phyloP scores from a whole-genome alignment of 2,797 vertebrate genomes.

The Orestias chungarensis region DNA sequence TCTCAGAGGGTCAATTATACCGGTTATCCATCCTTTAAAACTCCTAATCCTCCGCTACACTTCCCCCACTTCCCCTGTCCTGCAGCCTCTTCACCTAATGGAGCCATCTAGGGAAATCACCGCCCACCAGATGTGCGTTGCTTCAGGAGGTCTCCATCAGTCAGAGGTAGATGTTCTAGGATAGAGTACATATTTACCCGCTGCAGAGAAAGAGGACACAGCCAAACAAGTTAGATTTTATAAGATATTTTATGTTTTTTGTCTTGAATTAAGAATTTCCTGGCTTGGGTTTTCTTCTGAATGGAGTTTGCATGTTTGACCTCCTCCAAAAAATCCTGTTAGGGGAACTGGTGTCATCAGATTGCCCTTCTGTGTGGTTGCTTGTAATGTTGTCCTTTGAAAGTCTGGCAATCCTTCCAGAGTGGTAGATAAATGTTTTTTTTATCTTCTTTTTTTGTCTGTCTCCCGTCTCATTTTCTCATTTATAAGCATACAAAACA shows the following conservation, averaged over 20 bases:
- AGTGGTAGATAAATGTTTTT: too few relatives aligned
- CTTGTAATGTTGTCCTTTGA: too few relatives aligned
- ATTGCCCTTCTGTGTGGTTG: too few relatives aligned
- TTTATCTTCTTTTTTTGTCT: neutral
- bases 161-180: slow-evolving; percentile 38
- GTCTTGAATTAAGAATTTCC: neutral
- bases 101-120: slow-evolving; percentile 63
- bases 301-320: too few relatives aligned
- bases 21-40: slow-evolving; percentile 31
- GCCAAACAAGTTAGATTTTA: neutral
- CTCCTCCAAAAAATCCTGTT: too few relatives aligned
- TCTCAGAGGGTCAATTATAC: slow-evolving; percentile 56
- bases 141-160: slow-evolving; percentile 43
- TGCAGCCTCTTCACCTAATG: slow-evolving; percentile 53
- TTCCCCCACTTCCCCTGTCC: slow-evolving; percentile 20
- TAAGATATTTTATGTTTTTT: neutral
- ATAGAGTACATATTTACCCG: slow-evolving; percentile 32
- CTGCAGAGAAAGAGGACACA: slow-evolving; percentile 9
- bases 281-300: too few relatives aligned
- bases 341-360: too few relatives aligned
- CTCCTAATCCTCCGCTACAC: neutral
- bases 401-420: too few relatives aligned
- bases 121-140: slow-evolving; percentile 43
- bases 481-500: too few relatives aligned
- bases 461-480: neutral